Percentiles rank a stretch among this genome's conserved stretches.
These are phyloP conservation scores for Papio anubis DNA, from an alignment of 2,113 vertebrate genomes.

Conservation along the genomic window DNA sequence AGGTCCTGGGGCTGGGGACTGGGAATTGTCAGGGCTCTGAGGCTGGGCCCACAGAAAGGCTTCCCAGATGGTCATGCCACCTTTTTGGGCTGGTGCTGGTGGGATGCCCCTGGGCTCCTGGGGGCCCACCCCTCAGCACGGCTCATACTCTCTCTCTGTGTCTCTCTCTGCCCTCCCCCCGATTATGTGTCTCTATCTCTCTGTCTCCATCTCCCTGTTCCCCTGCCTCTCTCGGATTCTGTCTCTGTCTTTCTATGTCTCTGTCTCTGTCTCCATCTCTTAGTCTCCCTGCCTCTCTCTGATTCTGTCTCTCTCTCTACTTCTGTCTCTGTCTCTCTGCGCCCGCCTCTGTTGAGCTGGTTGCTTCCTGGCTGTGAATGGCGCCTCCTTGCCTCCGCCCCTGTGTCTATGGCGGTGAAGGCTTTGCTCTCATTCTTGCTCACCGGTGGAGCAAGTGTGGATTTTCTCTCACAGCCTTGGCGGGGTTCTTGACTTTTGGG, in stretches of 20 bases:
- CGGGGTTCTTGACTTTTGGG: background rate
- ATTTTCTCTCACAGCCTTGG: rapidly evolving
- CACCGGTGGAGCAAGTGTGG: rapidly evolving
- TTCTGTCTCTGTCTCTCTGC: background rate
- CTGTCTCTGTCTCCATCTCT: background rate
- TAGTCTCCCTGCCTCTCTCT: background rate
- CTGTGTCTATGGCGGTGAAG: rapidly evolving
- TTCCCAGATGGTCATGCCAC: background rate
- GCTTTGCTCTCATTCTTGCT: background rate
- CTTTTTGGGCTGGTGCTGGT: background rate
- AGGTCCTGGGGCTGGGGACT: background rate
- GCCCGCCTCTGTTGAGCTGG: background rate
- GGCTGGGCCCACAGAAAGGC: background rate
- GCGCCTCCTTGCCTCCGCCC: rapidly evolving
- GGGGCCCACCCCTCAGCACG: background rate
- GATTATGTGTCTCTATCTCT: no score
- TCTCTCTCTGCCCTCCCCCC: rapidly evolving
- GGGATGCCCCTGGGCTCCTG: background rate
- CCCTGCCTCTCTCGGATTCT: background rate
- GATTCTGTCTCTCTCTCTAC: background rate
- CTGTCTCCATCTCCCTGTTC: background rate
- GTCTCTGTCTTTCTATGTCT: background rate
- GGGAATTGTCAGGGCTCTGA: background rate
- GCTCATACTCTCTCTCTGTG: background rate
- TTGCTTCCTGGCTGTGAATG: background rate